A percentile compares a stretch with the other conserved stretches of the same genome.
Evolutionary conservation across 2,797 vertebrate genomes (phyloP).

Genomic region (Mycteria americana): DNA sequence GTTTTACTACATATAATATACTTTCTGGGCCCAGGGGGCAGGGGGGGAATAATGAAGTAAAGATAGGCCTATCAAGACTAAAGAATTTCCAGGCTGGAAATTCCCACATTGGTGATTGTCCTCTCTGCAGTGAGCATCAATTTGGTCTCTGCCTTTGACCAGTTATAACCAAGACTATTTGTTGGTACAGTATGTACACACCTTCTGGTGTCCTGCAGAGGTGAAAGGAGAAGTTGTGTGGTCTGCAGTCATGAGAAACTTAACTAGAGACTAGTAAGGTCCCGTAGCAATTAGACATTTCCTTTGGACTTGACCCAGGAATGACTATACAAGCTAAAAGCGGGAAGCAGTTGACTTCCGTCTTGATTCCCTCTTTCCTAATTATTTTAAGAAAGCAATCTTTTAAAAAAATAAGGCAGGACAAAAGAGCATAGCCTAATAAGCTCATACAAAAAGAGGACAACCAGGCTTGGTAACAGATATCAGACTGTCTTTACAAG

Average conservation of each 20-base stretch:
- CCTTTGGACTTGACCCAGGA: not conserved
- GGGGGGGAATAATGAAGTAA: not conserved
- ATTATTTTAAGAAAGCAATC: not conserved
- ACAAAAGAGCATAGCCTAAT: not conserved
- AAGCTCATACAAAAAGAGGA: not conserved
- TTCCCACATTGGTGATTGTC: not conserved
- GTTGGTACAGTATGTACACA: not conserved
- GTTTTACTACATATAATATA: not conserved
- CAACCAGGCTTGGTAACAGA: not conserved
- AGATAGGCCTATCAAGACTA: not conserved
- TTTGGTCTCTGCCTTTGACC: not conserved
- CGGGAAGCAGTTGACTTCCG: not conserved
- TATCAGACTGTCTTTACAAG: not conserved
- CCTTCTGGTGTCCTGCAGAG: not conserved
- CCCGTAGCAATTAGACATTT: not conserved
- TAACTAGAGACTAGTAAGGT: not conserved
- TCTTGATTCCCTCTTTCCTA: not conserved
- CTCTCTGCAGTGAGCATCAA: not conserved
- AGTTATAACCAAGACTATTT: not conserved
- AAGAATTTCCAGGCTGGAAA: not conserved
- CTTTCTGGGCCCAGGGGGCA: not conserved
- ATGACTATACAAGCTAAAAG: not conserved
- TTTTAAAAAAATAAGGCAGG: not conserved
- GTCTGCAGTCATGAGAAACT: not conserved
- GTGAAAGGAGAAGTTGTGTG: not conserved